These are phyloP conservation scores for Brachylomia viminalis DNA, from an alignment of 2,888 invertebrate species.

Conservation along the genomic window DNA sequence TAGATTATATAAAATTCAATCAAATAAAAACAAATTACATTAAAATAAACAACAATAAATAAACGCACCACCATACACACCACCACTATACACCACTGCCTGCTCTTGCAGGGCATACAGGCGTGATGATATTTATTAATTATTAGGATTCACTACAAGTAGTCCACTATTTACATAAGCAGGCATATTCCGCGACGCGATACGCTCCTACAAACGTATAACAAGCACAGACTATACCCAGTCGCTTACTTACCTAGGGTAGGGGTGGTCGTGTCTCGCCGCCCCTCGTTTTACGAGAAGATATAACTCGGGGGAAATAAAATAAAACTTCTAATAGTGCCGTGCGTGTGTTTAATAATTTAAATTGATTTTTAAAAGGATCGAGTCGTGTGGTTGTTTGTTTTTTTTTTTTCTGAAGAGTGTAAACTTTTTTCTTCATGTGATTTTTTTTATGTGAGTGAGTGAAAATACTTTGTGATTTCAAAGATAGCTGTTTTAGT, in stretches of 20 bases:
- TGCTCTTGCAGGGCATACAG: background rate
- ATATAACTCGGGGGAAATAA: conserved; percentile 36
- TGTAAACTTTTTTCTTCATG: conserved; percentile 28
- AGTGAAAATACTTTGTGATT: conserved; percentile 46
- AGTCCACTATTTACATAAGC: conserved; percentile 53
- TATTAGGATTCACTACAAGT: conserved; percentile 45
- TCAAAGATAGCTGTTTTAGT: conserved; percentile 26
- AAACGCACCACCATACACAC: no score
- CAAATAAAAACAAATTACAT: no score
- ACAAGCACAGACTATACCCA: conserved; percentile 28
- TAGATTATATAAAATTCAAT: no score
- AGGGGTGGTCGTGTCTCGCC: conserved; percentile 53
- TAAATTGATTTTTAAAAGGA: conserved; percentile 21
- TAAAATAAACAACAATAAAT: no score
- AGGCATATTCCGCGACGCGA: conserved; percentile 52
- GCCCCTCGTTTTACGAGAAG: conserved; percentile 43
- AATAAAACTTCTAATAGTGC: conserved; percentile 48
- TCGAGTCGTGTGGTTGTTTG: conserved; percentile 8
- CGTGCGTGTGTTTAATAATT: conserved; percentile 29
- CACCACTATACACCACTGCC: background rate
- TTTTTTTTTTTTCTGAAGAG: background rate
- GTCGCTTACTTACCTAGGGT: conserved; percentile 49
- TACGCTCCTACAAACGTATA: conserved; percentile 30
- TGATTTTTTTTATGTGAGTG: conserved; percentile 45
- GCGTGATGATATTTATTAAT: background rate